These are phyloP conservation scores for Strix uralensis DNA, from an alignment of 2,113 vertebrate genomes.

Conservation along the genomic window DNA sequence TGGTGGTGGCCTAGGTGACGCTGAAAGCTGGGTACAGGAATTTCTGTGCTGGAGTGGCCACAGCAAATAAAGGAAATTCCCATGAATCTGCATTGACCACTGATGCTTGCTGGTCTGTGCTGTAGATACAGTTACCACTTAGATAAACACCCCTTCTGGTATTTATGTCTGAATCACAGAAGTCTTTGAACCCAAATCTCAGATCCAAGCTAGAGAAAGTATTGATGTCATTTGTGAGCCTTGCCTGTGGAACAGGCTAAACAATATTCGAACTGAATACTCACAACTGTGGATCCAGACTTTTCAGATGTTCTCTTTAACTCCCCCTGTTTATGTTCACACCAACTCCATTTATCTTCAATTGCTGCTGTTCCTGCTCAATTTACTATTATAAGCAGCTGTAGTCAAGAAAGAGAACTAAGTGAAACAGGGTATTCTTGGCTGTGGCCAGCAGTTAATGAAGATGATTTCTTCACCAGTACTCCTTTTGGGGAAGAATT, in stretches of 20 bases:
- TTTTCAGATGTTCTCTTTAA: background rate
- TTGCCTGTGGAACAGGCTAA: background rate
- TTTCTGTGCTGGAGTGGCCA: background rate
- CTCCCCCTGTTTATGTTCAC: background rate
- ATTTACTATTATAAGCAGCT: background rate
- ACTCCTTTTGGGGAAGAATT: background rate
- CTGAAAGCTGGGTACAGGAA: background rate
- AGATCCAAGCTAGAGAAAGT: background rate
- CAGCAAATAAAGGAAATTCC: background rate
- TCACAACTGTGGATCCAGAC: background rate
- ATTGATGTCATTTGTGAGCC: background rate
- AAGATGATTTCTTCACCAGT: background rate
- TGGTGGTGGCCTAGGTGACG: background rate
- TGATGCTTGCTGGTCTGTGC: background rate
- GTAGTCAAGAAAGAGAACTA: background rate
- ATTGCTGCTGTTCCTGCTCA: background rate
- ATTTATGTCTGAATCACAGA: background rate
- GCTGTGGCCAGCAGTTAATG: background rate
- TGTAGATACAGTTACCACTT: background rate
- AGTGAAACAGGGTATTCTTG: background rate
- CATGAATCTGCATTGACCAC: background rate
- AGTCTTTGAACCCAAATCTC: background rate
- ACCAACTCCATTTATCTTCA: background rate
- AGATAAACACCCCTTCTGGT: background rate
- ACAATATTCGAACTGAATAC: background rate